Conservation (phyloP, 2,113 vertebrate species). For the Myotis davidii region DNA sequence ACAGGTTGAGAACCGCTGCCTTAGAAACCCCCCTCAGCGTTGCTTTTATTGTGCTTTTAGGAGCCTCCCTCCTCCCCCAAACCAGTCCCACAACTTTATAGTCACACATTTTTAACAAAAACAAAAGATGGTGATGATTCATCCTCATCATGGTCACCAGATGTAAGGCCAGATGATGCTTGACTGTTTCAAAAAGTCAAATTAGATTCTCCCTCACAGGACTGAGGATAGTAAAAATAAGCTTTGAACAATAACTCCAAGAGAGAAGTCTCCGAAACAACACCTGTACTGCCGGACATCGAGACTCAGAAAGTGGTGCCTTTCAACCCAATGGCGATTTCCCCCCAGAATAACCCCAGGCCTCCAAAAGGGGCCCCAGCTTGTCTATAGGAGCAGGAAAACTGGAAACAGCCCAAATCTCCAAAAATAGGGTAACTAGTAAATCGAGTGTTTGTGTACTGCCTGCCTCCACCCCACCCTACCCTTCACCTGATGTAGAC, state of each 20-base stretch:
- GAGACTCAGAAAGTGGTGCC: not conserved
- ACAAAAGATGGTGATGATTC: constrained; percentile 11
- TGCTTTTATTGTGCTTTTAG: not conserved
- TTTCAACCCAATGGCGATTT: not conserved
- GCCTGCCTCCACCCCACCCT: not conserved
- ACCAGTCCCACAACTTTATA: not conserved
- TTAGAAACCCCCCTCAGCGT: not conserved
- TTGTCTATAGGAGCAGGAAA: not conserved
- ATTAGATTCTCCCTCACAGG: constrained; percentile 45
- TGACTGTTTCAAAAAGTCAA: constrained; percentile 64
- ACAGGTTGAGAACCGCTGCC: too few species aligned
- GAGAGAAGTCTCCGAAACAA: constrained; percentile 46
- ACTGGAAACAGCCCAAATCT: not conserved
- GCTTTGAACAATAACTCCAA: constrained; percentile 54
- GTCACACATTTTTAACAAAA: constrained; percentile 25
- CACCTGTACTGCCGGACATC: not conserved
- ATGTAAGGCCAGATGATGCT: constrained; percentile 66
- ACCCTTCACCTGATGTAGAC: not conserved
- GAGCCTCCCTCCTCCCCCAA: not conserved
- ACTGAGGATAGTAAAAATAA: constrained; percentile 53
- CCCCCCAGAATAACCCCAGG: not conserved
- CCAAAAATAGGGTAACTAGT: not conserved
- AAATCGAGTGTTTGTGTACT: not conserved
- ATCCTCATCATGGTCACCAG: constrained; percentile 42
- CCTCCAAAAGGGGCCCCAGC: not conserved